phyloP scores from a whole-genome alignment of 2,888 invertebrate genomes.

The Drosophila suboccidentalis region DNA sequence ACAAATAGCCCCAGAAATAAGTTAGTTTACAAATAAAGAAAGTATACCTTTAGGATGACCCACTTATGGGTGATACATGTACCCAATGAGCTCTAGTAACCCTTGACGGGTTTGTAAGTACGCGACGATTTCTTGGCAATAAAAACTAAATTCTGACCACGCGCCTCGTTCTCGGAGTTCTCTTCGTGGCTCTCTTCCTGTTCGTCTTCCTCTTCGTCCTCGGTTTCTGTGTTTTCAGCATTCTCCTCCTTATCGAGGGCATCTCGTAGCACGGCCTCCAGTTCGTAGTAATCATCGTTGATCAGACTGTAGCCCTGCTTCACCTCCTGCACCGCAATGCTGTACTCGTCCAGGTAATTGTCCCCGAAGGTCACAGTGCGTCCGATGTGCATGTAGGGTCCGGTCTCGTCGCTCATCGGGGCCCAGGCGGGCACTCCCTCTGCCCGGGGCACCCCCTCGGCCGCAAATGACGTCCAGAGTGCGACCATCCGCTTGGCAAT shows the following conservation, averaged over 20 bases:
- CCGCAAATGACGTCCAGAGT: slow-evolving; percentile 85
- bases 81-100: not conserved
- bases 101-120: slow-evolving; percentile 5
- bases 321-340: slow-evolving; percentile 76
- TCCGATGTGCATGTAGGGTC: slow-evolving; percentile 84
- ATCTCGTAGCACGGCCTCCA: slow-evolving; percentile 60
- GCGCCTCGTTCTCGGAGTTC: slow-evolving; percentile 44
- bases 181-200: slow-evolving; percentile 38
- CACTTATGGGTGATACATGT: not conserved
- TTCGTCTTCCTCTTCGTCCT: slow-evolving; percentile 30
- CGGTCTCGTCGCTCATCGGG: slow-evolving; percentile 81
- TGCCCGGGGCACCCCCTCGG: slow-evolving; percentile 80
- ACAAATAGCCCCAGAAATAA: slow-evolving; percentile 1
- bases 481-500: slow-evolving; percentile 86
- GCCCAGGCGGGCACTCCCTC: slow-evolving; percentile 81
- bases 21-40: not conserved
- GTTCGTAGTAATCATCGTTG: slow-evolving; percentile 82
- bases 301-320: slow-evolving; percentile 77
- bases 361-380: slow-evolving; percentile 74
- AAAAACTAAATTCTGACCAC: slow-evolving; percentile 66
- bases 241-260: slow-evolving; percentile 31
- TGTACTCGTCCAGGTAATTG: slow-evolving; percentile 84
- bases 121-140: slow-evolving; percentile 65
- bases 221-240: not conserved
- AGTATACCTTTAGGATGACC: not conserved